Evolutionary conservation across 2,888 invertebrate genomes (phyloP).

Genomic region (Hyppa rectilinea): DNA sequence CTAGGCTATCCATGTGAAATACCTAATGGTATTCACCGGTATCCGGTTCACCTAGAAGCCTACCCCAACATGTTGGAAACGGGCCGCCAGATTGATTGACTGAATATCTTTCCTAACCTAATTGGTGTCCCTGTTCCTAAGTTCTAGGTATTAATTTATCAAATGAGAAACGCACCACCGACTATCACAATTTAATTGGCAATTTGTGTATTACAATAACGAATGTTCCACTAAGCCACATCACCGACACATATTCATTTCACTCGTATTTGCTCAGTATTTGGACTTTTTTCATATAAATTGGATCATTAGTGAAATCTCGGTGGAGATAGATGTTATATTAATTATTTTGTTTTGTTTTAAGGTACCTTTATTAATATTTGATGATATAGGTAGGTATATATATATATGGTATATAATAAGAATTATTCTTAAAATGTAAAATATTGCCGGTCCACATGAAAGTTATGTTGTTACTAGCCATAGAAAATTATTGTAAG

Average conservation of each 20-base stretch:
- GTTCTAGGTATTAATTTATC: conserved; percentile 14
- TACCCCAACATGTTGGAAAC: too few relatives aligned
- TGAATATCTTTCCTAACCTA: not conserved
- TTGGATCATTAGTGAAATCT: conserved; percentile 49
- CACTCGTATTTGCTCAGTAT: conserved; percentile 20
- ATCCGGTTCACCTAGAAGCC: too few relatives aligned
- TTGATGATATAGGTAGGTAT: not conserved
- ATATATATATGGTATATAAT: too few relatives aligned
- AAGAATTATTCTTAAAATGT: too few relatives aligned
- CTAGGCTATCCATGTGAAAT: too few relatives aligned
- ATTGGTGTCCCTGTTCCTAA: conserved; percentile 8
- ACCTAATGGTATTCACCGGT: too few relatives aligned
- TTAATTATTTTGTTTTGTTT: not conserved
- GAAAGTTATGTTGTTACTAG: too few relatives aligned
- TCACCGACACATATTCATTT: conserved; percentile 41
- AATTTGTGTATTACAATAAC: conserved; percentile 61
- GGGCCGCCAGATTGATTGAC: too few relatives aligned
- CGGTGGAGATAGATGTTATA: conserved; percentile 15
- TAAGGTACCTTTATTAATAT: not conserved
- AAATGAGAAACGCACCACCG: conserved; percentile 11
- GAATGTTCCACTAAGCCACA: conserved; percentile 38
- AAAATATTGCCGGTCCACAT: too few relatives aligned
- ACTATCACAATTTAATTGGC: conserved; percentile 59
- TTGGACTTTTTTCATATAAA: conserved; percentile 52
- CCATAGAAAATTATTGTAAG: too few relatives aligned